These are phyloP conservation scores for Halictus quadricinctus DNA, from an alignment of 2,888 invertebrate species.

Conservation along the genomic window DNA sequence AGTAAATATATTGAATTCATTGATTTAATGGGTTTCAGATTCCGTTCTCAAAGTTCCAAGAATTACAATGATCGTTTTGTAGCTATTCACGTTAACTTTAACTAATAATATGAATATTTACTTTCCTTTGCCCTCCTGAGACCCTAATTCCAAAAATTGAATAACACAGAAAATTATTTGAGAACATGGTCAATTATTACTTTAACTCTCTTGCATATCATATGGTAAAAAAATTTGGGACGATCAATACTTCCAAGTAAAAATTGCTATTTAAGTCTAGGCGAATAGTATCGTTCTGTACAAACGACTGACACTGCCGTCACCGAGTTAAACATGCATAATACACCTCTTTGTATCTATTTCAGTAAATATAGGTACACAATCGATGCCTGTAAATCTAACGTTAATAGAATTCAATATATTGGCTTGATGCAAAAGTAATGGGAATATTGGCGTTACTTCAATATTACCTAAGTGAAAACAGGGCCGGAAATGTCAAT, in stretches of 20 bases:
- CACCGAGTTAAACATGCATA: not conserved
- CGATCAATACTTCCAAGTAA: not conserved
- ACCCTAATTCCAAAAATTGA: not conserved
- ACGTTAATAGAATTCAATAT: conserved; percentile 3
- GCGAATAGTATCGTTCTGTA: not conserved
- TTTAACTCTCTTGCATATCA: not conserved
- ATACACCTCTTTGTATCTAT: not conserved
- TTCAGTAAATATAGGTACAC: not conserved
- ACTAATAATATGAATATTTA: not conserved
- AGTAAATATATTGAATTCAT: not conserved
- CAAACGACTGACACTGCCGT: not conserved
- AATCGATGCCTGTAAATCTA: not conserved
- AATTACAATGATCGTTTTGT: too few relatives aligned
- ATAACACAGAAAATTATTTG: not conserved
- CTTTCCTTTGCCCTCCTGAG: not conserved
- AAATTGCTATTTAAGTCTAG: not conserved
- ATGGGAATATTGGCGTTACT: conserved; percentile 2
- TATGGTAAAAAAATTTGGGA: not conserved
- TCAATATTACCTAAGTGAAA: not conserved
- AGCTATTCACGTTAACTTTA: not conserved
- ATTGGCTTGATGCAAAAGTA: not conserved
- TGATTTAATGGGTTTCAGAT: not conserved
- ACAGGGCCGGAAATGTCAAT: not conserved
- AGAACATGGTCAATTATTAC: too few relatives aligned
- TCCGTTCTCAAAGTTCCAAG: not conserved